These are phyloP conservation scores for Euura saliciscinereae DNA, from an alignment of 1,140 invertebrate genomes.

Conservation along the genomic window DNA sequence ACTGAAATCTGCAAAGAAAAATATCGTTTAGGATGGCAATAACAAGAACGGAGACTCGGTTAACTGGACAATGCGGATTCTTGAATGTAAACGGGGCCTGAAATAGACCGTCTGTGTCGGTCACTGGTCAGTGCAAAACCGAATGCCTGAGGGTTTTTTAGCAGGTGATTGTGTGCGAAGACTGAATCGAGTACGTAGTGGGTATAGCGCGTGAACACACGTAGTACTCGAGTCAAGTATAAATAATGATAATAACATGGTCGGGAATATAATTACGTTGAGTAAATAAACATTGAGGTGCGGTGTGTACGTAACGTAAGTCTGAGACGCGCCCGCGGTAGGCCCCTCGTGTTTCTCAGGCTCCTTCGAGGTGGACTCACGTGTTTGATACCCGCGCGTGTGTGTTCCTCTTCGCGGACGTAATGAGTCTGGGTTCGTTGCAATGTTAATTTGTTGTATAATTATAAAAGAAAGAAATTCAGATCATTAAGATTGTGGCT, in stretches of 20 bases:
- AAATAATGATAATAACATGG: neutral
- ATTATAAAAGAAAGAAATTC: slow-evolving; percentile 32
- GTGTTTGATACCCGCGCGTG: too few relatives aligned
- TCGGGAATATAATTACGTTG: neutral
- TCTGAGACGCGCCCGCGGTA: neutral
- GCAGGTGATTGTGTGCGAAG: too few relatives aligned
- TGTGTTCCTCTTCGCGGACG: too few relatives aligned
- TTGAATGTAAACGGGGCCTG: neutral
- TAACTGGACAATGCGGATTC: neutral
- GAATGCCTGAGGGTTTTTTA: neutral
- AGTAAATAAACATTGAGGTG: neutral
- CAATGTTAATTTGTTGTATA: slow-evolving; percentile 26
- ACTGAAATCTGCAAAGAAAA: too few relatives aligned
- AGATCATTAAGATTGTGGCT: slow-evolving; percentile 29
- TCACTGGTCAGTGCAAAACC: neutral
- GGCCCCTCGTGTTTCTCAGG: neutral
- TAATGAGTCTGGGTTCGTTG: neutral
- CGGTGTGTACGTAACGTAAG: neutral
- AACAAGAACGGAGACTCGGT: neutral
- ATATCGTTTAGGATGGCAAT: too few relatives aligned
- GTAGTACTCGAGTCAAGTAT: neutral
- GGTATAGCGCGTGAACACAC: too few relatives aligned
- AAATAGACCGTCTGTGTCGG: neutral
- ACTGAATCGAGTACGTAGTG: too few relatives aligned
- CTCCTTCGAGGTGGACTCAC: neutral